phyloP scores from a whole-genome alignment of 2,797 vertebrate species.

The Peromyscus melanophrys region DNA sequence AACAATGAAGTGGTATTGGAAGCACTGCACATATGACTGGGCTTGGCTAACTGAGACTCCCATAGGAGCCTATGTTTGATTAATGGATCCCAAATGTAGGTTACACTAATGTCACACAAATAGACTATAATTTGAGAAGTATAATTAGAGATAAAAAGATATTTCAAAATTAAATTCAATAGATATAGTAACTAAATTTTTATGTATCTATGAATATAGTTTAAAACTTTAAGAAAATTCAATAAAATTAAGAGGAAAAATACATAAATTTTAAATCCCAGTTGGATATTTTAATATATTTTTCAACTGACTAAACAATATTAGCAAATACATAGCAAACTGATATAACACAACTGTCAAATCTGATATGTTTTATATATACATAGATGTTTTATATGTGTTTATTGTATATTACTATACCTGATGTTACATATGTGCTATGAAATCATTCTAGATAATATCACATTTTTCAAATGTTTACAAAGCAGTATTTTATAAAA shows the following conservation, averaged over 20 bases:
- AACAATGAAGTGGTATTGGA: conserved; percentile 12
- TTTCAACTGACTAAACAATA: conserved; percentile 36
- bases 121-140: not conserved
- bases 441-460: not conserved
- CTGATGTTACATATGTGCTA: not conserved
- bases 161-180: conserved; percentile 38
- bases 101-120: conserved; percentile 8
- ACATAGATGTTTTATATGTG: not conserved
- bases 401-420: not conserved
- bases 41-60: conserved; percentile 2
- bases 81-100: conserved; percentile 4
- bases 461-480: conserved; percentile 52
- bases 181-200: not conserved
- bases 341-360: conserved; percentile 51
- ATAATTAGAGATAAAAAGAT: conserved; percentile 11
- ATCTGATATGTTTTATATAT: not conserved
- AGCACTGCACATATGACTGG: not conserved
- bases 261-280: conserved; percentile 36
- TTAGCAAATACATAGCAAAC: not conserved
- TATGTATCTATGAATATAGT: not conserved
- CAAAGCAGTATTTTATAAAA: conserved; percentile 51
- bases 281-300: conserved; percentile 19
- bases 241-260: not conserved
- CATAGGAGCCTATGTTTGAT: not conserved
- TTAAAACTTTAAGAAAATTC: conserved; percentile 17